Conservation (phyloP, 2,888 invertebrate genomes). For the Scaptomyza caliginosa region DNA sequence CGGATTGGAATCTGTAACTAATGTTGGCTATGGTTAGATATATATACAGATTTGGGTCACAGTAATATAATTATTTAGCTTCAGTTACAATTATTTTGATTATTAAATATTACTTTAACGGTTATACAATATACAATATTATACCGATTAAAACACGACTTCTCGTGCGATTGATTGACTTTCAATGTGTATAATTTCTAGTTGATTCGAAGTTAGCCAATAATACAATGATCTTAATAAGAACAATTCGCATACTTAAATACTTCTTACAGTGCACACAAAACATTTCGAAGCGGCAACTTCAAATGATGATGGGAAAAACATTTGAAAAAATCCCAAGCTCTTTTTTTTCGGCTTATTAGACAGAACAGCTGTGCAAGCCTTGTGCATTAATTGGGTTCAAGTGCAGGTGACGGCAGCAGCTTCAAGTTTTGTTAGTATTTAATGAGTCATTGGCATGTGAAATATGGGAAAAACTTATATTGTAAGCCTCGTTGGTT, state of each 20-base stretch:
- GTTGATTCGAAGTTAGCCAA: slow-evolving; percentile 4
- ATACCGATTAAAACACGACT: not conserved
- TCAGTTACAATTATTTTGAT: too few relatives aligned
- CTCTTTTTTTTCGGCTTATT: slow-evolving; percentile 37
- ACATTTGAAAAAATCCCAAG: slow-evolving; percentile 62
- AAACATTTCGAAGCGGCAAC: slow-evolving; percentile 43
- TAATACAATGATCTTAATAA: slow-evolving; percentile 40
- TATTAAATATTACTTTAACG: too few relatives aligned
- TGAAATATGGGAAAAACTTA: not conserved
- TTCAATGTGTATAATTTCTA: not conserved
- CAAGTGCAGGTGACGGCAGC: slow-evolving; percentile 61
- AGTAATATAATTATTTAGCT: not conserved
- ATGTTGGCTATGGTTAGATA: not conserved
- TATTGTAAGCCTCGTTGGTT: not conserved
- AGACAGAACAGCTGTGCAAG: slow-evolving; percentile 59
- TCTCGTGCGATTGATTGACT: not conserved
- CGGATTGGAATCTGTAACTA: not conserved
- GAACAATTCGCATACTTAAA: slow-evolving; percentile 54
- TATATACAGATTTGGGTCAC: not conserved
- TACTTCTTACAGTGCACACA: slow-evolving; percentile 39
- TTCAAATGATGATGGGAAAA: slow-evolving; percentile 54
- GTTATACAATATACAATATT: not conserved
- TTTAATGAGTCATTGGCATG: slow-evolving; percentile 3
- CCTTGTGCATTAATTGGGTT: slow-evolving; percentile 59
- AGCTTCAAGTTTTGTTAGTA: slow-evolving; percentile 7